These are phyloP conservation scores for Platycheirus rosarum DNA, from an alignment of 2,888 invertebrate species.

Conservation along the genomic window DNA sequence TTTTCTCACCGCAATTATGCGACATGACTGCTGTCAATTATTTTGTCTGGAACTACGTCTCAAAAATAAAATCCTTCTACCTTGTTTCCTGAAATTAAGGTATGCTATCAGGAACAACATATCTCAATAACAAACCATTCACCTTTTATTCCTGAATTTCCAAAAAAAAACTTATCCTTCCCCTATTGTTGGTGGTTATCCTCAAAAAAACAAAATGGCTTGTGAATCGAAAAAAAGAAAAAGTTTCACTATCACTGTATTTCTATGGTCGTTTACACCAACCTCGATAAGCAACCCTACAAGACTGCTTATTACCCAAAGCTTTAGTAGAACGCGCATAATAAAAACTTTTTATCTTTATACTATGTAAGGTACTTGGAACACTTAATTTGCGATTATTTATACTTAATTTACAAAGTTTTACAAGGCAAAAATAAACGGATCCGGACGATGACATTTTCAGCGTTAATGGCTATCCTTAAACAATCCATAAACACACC, in stretches of 20 bases:
- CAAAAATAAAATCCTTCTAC: too few relatives aligned
- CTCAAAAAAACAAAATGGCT: neutral
- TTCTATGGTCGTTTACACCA: conserved; percentile 17
- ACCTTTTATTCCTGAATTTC: too few relatives aligned
- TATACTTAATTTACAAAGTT: conserved; percentile 65
- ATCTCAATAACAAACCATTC: too few relatives aligned
- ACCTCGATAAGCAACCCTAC: neutral
- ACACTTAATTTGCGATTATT: conserved; percentile 69
- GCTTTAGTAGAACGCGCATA: conserved; percentile 1
- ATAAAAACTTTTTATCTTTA: conserved; percentile 22
- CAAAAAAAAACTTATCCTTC: too few relatives aligned
- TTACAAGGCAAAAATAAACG: conserved; percentile 30
- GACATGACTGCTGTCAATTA: too few relatives aligned
- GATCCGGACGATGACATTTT: conserved; percentile 55
- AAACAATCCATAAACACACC: conserved; percentile 59
- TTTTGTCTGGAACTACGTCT: too few relatives aligned
- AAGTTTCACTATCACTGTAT: conserved; percentile 24
- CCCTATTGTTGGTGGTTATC: neutral
- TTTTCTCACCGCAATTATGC: too few relatives aligned
- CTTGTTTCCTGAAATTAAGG: too few relatives aligned
- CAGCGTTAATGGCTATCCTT: conserved; percentile 55
- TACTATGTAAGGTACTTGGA: conserved; percentile 14
- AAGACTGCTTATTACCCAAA: neutral
- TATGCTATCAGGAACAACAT: too few relatives aligned
- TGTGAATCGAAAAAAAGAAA: neutral